A percentile compares a stretch with the other conserved stretches of the same genome.
Conservation (phyloP, 2,797 vertebrate genomes). For the Scarus forsteni region DNA sequence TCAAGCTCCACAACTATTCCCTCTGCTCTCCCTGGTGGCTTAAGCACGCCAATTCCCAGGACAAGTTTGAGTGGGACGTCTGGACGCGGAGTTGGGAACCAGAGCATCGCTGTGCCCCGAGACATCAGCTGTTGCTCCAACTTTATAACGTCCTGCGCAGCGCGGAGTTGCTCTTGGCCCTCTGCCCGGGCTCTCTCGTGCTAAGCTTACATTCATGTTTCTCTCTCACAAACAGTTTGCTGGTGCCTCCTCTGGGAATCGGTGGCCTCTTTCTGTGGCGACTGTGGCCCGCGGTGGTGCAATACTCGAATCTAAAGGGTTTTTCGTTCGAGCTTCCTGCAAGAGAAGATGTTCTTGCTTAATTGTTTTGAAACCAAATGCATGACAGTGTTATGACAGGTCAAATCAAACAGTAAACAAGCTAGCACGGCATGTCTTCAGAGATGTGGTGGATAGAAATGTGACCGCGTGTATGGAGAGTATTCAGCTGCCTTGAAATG, state of each 20-base stretch:
- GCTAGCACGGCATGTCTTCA: conserved; percentile 66
- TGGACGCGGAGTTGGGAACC: conserved; percentile 82
- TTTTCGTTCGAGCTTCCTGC: conserved; percentile 63
- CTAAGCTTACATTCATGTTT: conserved; percentile 83
- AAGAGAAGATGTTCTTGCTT: conserved; percentile 58
- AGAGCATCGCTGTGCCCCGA: conserved; percentile 71
- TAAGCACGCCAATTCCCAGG: conserved; percentile 84
- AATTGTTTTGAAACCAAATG: conserved; percentile 71
- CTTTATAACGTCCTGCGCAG: conserved; percentile 79
- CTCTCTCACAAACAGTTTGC: conserved; percentile 80
- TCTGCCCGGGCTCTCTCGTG: conserved; percentile 76
- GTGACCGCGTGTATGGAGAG: conserved; percentile 57
- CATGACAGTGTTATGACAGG: conserved; percentile 69
- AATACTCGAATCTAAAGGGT: conserved; percentile 62
- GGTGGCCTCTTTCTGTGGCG: conserved; percentile 75
- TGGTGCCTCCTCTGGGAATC: conserved; percentile 72
- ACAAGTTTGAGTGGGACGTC: conserved; percentile 81
- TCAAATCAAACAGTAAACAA: conserved; percentile 73
- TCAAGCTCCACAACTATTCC: conserved; percentile 73
- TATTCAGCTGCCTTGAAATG: conserved; percentile 66
- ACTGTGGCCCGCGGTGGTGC: conserved; percentile 70
- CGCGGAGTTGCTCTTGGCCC: conserved; percentile 81
- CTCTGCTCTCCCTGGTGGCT: conserved; percentile 78
- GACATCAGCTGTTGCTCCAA: conserved; percentile 86
- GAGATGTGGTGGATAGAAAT: conserved; percentile 67